A percentile compares a stretch with the other conserved stretches of the same genome.
phyloP scores from a whole-genome alignment of 92 coral and sea anemone genomes.

The Zoanthus sansibaricus region DNA sequence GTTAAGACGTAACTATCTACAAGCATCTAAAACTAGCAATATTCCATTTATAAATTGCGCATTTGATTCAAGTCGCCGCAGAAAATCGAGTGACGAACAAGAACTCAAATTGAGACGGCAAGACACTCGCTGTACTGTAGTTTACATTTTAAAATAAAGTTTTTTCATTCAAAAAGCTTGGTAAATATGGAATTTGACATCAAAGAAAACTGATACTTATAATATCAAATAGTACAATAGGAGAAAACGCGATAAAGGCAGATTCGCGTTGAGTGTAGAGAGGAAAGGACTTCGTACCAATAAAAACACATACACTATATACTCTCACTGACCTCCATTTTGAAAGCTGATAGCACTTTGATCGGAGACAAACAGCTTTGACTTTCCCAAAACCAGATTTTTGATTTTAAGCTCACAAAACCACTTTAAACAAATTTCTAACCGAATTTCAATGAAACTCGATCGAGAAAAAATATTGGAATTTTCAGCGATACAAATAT shows the following conservation, averaged over 20 bases:
- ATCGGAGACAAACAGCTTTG: conserved; percentile 7
- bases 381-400: conserved; percentile 39
- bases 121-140: too few relatives aligned
- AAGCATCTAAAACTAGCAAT: background rate
- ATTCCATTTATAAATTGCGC: background rate
- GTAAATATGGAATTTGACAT: too few relatives aligned
- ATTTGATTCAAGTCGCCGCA: background rate
- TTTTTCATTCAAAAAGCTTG: too few relatives aligned
- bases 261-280: background rate
- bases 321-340: conserved; percentile 41
- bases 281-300: background rate
- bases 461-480: background rate
- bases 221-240: too few relatives aligned
- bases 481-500: background rate
- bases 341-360: conserved; percentile 18
- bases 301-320: too few relatives aligned
- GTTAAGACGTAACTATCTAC: background rate
- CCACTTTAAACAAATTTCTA: background rate
- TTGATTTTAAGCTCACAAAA: background rate
- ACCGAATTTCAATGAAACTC: background rate
- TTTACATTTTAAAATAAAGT: too few relatives aligned
- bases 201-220: too few relatives aligned
- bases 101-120: too few relatives aligned
- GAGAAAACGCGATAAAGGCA: too few relatives aligned
- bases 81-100: background rate